Base-by-base conservation (phyloP, 2,797 vertebrate species). In the Tiaroga cobitis region DNA sequence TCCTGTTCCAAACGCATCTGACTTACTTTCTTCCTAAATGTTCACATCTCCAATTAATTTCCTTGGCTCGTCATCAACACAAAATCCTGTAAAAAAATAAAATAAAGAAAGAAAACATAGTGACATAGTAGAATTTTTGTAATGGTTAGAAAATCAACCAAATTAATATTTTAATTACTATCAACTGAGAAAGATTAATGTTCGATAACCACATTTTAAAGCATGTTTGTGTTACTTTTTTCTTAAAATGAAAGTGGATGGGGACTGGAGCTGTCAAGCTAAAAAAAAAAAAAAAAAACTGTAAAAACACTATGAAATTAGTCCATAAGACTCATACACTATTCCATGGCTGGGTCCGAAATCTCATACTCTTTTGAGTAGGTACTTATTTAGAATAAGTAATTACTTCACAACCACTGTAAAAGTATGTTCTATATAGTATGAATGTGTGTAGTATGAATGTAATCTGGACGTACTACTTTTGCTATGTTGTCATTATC, bases 21-120 rank as follows among this genome's bases (percentile, higher is more conserved):
- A 49, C 72, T 49, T 29, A 73, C 70, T 51, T 74, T 74, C 43
- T 51, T 73, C 26, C 70, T 32, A 43, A 74, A 51, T 32, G 43
- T 74, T 32, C 72, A 74, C 72, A 49, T 21, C 18, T 73, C 8
- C 8, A 21, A 19, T 32, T 4, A 19, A 74, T 32, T 51, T 32
- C 16, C n/a, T 74, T 29, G 16, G 39, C 21, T 43, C 13, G 1
- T n/a, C 68, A 70, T n/a, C 11, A 70, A 15, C 37, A 41, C 11
- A 41, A 7, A 70, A 49, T 49, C 70, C 26, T 49, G 43, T 72
- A n/a, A 72, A 26, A 72, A 16, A 26, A n/a, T n/a, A n/a, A n/a
- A n/a, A 15, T 8, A 0, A 16, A 15, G 8, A 0, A 16, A 63
- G n/a, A 73, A 49, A 73, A 49, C n/a, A n/a, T n/a, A 9, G n/a